These are phyloP conservation scores for Drosophila acutilabella DNA, from an alignment of 2,888 invertebrate genomes.

Conservation along the genomic window DNA sequence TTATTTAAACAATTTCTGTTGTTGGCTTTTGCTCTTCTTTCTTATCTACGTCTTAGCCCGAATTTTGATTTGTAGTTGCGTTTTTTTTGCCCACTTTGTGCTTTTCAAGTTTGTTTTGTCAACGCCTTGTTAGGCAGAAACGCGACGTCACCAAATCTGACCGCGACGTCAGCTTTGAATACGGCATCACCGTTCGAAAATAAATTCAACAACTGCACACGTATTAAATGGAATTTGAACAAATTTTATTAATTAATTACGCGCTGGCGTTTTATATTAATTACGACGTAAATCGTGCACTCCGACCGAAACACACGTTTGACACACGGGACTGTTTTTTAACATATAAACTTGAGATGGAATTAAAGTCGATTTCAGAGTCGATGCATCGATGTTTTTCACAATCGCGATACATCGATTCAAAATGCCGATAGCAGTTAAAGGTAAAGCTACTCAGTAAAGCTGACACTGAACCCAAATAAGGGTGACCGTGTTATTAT, in stretches of 20 bases:
- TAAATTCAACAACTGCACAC: constrained; percentile 26
- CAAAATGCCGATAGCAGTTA: no score
- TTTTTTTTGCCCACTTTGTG: constrained; percentile 39
- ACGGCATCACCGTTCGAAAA: constrained; percentile 17
- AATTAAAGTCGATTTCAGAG: no score
- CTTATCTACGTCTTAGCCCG: constrained; percentile 24
- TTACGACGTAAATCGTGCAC: constrained; percentile 59
- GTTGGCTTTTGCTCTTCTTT: constrained; percentile 23
- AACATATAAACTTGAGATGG: constrained; percentile 8
- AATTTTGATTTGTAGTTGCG: constrained; percentile 21
- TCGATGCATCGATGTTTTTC: no score
- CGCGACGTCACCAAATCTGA: constrained; percentile 55
- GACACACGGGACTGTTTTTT: constrained; percentile 32
- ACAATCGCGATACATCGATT: no score
- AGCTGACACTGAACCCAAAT: no score
- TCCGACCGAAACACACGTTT: constrained; percentile 48
- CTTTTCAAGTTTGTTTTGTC: constrained; percentile 69
- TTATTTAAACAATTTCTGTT: constrained; percentile 42
- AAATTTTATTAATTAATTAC: constrained; percentile 57
- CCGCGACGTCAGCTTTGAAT: constrained; percentile 45
- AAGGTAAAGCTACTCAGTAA: no score
- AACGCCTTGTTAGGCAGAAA: constrained; percentile 55
- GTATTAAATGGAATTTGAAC: constrained; percentile 16
- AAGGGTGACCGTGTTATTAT: no score
- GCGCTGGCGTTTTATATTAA: constrained; percentile 53